These are phyloP conservation scores for Cettia cetti DNA, from an alignment of 2,113 vertebrate species.

Conservation along the genomic window DNA sequence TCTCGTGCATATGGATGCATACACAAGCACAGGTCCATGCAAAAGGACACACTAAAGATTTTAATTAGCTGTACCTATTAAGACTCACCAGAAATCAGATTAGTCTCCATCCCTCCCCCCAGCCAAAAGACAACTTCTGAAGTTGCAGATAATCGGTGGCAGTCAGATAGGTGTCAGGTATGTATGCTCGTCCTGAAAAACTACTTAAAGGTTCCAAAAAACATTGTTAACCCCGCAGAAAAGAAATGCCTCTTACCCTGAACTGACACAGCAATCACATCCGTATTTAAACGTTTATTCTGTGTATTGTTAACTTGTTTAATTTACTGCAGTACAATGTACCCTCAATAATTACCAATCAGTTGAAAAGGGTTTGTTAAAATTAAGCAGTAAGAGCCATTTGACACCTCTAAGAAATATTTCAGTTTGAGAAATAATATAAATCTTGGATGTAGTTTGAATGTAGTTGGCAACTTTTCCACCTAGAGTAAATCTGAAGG, in stretches of 20 bases:
- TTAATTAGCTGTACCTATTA: neutral
- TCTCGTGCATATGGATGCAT: neutral
- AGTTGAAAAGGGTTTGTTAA: neutral
- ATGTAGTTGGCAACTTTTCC: conserved; percentile 58
- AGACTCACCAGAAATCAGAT: neutral
- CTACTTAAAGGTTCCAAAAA: neutral
- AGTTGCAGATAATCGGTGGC: neutral
- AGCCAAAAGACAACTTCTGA: neutral
- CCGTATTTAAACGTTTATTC: neutral
- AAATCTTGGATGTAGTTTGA: conserved; percentile 41
- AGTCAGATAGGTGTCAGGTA: neutral
- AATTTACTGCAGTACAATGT: neutral
- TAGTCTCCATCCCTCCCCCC: neutral
- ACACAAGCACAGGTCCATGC: neutral
- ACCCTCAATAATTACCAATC: neutral
- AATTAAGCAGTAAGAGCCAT: neutral
- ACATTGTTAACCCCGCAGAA: neutral
- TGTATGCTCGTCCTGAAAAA: neutral
- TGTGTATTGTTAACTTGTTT: neutral
- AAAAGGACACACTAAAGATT: neutral
- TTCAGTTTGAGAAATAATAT: neutral
- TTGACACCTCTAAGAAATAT: neutral
- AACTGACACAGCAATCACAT: neutral
- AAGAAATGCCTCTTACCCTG: neutral
- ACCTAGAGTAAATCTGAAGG: conserved; percentile 56